phyloP scores from a whole-genome alignment of 92 coral and sea anemone genomes.

The Phenganax stokvisi region DNA sequence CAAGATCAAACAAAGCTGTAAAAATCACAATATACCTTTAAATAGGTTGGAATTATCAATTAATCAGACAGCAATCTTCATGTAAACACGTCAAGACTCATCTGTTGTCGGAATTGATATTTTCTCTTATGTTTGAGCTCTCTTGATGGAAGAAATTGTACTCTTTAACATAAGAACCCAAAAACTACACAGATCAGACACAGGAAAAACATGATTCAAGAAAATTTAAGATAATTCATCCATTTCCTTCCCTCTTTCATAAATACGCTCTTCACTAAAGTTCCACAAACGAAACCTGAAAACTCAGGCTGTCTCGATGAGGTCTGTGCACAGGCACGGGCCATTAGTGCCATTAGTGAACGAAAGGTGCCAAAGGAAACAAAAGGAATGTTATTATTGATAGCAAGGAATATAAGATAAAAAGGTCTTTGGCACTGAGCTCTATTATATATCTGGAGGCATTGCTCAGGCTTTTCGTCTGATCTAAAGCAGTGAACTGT shows the following conservation, averaged over 20 bases:
- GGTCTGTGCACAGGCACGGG: no score
- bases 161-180: neutral
- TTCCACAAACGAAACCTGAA: neutral
- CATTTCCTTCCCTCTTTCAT: neutral
- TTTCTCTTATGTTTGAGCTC: neutral
- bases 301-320: neutral
- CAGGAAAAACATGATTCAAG: neutral
- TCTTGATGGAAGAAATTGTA: neutral
- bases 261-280: neutral
- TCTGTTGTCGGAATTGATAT: slow-evolving; percentile 7
- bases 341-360: no score
- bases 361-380: no score
- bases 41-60: slow-evolving; percentile 6
- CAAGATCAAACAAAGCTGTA: neutral
- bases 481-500: no score
- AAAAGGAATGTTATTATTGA: no score
- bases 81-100: neutral
- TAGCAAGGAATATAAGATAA: no score
- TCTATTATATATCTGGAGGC: no score
- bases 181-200: neutral
- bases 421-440: no score
- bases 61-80: neutral
- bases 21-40: slow-evolving; percentile 18
- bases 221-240: neutral
- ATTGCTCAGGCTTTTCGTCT: no score